Base-by-base conservation (phyloP, 2,797 vertebrate species). In the Limnodromus scolopaceus region DNA sequence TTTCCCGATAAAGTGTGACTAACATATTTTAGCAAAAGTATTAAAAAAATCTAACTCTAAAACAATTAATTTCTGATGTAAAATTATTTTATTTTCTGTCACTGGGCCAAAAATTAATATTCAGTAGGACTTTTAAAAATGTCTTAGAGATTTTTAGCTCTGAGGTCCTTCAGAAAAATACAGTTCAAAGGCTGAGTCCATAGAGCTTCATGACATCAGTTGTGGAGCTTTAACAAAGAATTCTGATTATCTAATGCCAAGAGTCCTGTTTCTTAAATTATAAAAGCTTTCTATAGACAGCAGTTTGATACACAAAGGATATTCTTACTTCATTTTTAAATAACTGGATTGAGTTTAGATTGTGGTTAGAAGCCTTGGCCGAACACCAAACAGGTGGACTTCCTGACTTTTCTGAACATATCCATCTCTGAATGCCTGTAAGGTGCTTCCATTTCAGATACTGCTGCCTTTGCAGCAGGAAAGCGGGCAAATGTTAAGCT, bases 131-230 rank as follows among this genome's bases (percentile, higher is more conserved):
- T 69, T 74, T 60, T 60, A 6, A 15, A 90, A 94, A 58, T 19
- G 3, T 66, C 24, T 57, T 58, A 66, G 3, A 79, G 4, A 2
- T 17, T 80, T 85, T 80, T 49, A 39, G 43, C 10, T 86, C n/a
- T 13, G 6, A 53, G 2, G 11, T 64, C 10, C 25, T 80, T 74
- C 32, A 91, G 16, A 77, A 51, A 68, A 90, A 89, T 46, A 2
- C 5, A 19, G 2, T 60, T 71, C 19, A 74, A 77, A 86, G 10
- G 2, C 46, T 65, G 60, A 75, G 34, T 54, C 49, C 11, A 27
- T 12, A 76, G 53, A 8, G 6, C 4, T 58, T 82, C 0, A 1
- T 57, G 11, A n/a, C 10, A 17, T 65, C 25, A 49, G 1, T 2
- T 54, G 10, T 12, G 14, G 41, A 92, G 12, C 13, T 81, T 36